Conservation (phyloP, 1,140 invertebrate species). For the Drosophila watanabei region DNA sequence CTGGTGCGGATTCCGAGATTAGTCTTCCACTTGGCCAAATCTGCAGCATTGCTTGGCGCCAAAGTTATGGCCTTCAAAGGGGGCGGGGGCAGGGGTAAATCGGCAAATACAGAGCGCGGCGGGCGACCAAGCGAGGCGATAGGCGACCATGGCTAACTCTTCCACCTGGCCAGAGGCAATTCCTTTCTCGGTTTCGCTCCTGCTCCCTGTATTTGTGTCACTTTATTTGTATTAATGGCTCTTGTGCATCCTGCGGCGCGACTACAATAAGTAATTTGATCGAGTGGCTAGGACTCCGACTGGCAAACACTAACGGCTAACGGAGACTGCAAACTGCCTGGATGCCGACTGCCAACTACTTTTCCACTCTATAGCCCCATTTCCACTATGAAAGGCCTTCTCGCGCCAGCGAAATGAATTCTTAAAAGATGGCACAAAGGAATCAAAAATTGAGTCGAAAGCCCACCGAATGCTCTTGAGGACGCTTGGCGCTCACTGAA, state of each 20-base stretch:
- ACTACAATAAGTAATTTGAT: constrained; percentile 80
- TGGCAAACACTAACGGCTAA: neutral
- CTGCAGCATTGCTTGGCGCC: constrained; percentile 59
- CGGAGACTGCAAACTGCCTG: constrained; percentile 10
- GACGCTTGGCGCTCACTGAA: constrained; percentile 12
- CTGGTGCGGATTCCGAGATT: constrained; percentile 72
- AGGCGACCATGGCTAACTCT: constrained; percentile 19
- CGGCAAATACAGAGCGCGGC: constrained; percentile 24
- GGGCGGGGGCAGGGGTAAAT: too few relatives aligned
- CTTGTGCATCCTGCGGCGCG: constrained; percentile 76
- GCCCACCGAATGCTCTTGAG: constrained; percentile 19
- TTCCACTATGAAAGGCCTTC: constrained; percentile 35
- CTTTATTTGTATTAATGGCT: constrained; percentile 82
- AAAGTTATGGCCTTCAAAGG: constrained; percentile 68
- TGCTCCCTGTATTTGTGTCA: constrained; percentile 60
- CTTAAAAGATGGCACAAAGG: constrained; percentile 34
- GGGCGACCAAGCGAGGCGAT: constrained; percentile 42
- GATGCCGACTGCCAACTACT: constrained; percentile 15
- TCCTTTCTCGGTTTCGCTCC: constrained; percentile 2
- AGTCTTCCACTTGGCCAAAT: constrained; percentile 82
- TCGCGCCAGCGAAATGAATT: constrained; percentile 61
- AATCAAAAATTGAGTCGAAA: constrained; percentile 15
- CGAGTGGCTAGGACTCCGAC: constrained; percentile 49
- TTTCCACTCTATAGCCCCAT: constrained; percentile 1
- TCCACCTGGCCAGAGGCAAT: constrained; percentile 61